Conservation (phyloP, 2,113 vertebrate genomes). For the Callipepla californica region DNA sequence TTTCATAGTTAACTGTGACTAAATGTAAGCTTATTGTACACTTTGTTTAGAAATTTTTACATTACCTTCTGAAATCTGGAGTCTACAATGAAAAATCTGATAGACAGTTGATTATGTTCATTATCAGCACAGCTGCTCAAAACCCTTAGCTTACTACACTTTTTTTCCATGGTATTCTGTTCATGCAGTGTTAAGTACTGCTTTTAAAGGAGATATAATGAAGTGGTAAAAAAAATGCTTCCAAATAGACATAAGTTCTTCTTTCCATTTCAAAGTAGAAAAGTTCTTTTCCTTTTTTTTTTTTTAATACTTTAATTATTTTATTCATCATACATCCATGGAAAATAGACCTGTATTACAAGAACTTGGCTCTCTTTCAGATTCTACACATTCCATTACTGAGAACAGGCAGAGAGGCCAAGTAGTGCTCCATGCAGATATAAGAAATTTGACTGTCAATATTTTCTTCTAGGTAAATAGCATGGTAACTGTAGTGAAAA, state of each 20-base stretch:
- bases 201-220: conserved; percentile 38
- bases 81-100: conserved; percentile 35
- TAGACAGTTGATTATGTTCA: conserved; percentile 47
- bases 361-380: background rate
- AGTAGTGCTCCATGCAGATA: background rate
- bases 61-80: conserved; percentile 48
- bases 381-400: background rate
- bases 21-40: conserved; percentile 61
- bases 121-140: conserved; percentile 48
- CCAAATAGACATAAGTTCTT: background rate
- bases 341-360: background rate
- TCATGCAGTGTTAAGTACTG: conserved; percentile 3
- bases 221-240: background rate
- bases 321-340: background rate
- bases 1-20: conserved; percentile 65
- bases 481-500: background rate
- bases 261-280: conserved; percentile 33
- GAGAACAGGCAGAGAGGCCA: background rate
- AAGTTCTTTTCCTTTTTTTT: background rate
- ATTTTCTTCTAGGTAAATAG: background rate
- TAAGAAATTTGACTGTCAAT: background rate
- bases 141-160: conserved; percentile 24
- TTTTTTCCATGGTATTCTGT: background rate
- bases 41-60: conserved; percentile 62
- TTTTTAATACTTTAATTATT: background rate